Evolutionary conservation across 2,888 invertebrate species (phyloP), one percentile per base, ranked within the genome.

Genomic region (Macrosoma leucophasiata): DNA sequence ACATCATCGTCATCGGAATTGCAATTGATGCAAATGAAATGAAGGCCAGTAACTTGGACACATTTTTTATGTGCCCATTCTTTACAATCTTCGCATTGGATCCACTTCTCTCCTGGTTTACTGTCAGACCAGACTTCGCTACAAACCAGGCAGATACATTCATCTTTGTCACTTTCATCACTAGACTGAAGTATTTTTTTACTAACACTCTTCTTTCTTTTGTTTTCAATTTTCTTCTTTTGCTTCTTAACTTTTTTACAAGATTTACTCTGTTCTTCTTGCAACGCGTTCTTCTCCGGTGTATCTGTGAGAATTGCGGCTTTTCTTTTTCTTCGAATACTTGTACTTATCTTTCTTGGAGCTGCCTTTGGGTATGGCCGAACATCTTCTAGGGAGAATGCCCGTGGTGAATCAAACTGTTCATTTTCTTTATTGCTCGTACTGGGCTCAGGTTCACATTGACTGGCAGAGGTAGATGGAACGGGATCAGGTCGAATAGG

Each of bases 361-460:
- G n/a, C n/a, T n/a, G n/a, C n/a, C n/a, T n/a, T n/a, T n/a, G n/a
- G n/a, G n/a, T n/a, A n/a, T n/a, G n/a, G n/a, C n/a, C n/a, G n/a
- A n/a, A n/a, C n/a, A n/a, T n/a, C n/a, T n/a, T n/a, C n/a, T n/a
- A n/a, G n/a, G n/a, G n/a, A n/a, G n/a, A n/a, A n/a, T n/a, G n/a
- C n/a, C n/a, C n/a, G n/a, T 44, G 31, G 50, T 40, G 22, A 29
- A 24, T 43, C 31, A 22, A 31, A 5, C 33, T 24, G 14, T 34
- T 43, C 43, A 8, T 49, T 49, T 36, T 45, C 43, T 41, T 33
- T 47, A 29, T 44, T 48, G 46, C 42, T 46, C 39, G 46, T 17
- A 39, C 43, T 34, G 32, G 41, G 37, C 42, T 46, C 39, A 26
- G 42, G 45, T 42, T 46, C 46, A 52, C 34, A 29, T 46, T 46